Percentiles rank a stretch among this genome's conserved stretches.
Evolutionary conservation across 2,888 invertebrate genomes (phyloP).

Genomic region (Agrotis exclamationis): DNA sequence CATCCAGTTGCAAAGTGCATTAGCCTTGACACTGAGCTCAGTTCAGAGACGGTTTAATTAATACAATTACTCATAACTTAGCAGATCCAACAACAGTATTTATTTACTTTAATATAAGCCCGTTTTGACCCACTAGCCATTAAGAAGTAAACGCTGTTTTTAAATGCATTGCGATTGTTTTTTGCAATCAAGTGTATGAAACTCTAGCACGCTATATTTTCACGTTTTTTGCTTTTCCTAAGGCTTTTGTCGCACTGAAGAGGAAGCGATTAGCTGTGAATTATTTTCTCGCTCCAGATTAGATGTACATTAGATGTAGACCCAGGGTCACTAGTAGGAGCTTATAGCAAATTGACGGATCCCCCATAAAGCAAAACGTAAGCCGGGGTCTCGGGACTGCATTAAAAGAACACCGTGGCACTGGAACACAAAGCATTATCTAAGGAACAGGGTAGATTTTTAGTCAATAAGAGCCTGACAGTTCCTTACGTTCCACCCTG

Average conservation of each 20-base stretch:
- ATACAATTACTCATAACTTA: conserved; percentile 12
- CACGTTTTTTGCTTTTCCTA: conserved; percentile 5
- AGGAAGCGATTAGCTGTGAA: neutral
- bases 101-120: neutral
- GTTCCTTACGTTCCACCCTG: too few species aligned
- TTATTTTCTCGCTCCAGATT: neutral
- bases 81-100: neutral
- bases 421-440: too few species aligned
- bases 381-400: too few species aligned
- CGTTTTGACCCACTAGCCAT: neutral
- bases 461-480: too few species aligned
- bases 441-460: too few species aligned
- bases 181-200: conserved; percentile 12
- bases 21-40: conserved; percentile 10
- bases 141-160: neutral
- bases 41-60: conserved; percentile 14
- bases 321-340: too few species aligned
- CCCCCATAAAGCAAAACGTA: too few species aligned
- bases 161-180: neutral
- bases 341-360: too few species aligned
- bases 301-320: too few species aligned
- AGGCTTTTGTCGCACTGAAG: neutral
- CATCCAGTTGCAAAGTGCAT: conserved; percentile 14
- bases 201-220: neutral
- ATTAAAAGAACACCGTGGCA: too few species aligned